These are phyloP conservation scores for Ischnura elegans DNA, from an alignment of 2,888 invertebrate species.

Conservation along the genomic window DNA sequence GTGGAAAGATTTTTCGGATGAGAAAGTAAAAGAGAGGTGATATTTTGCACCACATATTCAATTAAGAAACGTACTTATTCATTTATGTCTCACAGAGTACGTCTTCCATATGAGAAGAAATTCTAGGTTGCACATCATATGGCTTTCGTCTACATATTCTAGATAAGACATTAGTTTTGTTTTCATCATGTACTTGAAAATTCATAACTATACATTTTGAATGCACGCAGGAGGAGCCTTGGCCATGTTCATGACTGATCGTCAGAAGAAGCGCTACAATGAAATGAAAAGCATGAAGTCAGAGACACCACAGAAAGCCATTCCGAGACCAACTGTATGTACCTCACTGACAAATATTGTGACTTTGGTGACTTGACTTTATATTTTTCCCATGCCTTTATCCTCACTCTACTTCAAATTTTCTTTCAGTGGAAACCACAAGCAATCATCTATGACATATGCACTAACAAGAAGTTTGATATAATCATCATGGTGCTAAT, in stretches of 20 bases:
- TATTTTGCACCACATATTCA: no score
- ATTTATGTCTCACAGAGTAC: no score
- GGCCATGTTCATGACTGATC: slow-evolving; percentile 99
- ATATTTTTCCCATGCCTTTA: background rate
- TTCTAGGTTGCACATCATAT: background rate
- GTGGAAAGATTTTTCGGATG: no score
- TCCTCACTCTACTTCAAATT: slow-evolving; percentile 69
- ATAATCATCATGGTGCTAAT: slow-evolving; percentile 99
- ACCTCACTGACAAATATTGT: slow-evolving; percentile 74
- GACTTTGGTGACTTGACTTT: background rate
- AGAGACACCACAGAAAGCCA: slow-evolving; percentile 98
- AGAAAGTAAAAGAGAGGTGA: no score
- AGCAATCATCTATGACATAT: slow-evolving; percentile 97
- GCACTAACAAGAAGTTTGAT: slow-evolving; percentile 99
- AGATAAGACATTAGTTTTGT: no score
- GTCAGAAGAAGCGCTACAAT: slow-evolving; percentile 99
- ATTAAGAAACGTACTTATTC: no score
- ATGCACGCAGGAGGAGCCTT: slow-evolving; percentile 93
- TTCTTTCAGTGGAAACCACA: slow-evolving; percentile 95
- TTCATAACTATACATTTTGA: slow-evolving; percentile 66
- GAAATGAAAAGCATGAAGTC: slow-evolving; percentile 99
- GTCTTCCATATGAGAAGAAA: no score
- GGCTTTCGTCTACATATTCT: no score
- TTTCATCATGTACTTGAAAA: background rate
- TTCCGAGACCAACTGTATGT: slow-evolving; percentile 98